Percentiles rank a stretch among this genome's conserved stretches.
These are phyloP conservation scores for Drosophila pallidifrons DNA, from an alignment of 1,140 invertebrate genomes.

Conservation along the genomic window DNA sequence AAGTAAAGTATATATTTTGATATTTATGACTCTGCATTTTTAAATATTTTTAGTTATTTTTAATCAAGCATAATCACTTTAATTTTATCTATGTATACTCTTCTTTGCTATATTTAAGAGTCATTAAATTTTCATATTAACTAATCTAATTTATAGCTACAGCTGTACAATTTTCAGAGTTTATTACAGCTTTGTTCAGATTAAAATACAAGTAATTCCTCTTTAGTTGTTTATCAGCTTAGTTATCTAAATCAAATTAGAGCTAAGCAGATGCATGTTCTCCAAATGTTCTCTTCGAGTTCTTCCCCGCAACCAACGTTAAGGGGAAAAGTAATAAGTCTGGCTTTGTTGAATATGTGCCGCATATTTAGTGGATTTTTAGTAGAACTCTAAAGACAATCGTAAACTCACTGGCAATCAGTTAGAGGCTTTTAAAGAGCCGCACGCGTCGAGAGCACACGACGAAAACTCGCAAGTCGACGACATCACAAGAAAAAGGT, in stretches of 20 bases:
- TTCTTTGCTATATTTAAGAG: too few species aligned
- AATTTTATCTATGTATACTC: too few species aligned
- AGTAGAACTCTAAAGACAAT: constrained; percentile 26
- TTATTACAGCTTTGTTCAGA: neutral
- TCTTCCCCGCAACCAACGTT: too few species aligned
- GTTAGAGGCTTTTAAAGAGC: constrained; percentile 45
- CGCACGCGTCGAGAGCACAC: constrained; percentile 72
- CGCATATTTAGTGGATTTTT: constrained; percentile 21
- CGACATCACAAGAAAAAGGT: constrained; percentile 62
- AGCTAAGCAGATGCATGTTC: neutral
- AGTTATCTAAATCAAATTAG: neutral
- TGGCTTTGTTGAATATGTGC: neutral
- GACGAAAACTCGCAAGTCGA: constrained; percentile 28
- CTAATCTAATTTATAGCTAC: too few species aligned
- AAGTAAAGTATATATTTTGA: too few species aligned
- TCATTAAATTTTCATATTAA: too few species aligned
- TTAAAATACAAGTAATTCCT: neutral
- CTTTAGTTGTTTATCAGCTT: neutral
- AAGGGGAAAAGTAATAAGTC: constrained; percentile 4
- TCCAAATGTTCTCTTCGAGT: neutral
- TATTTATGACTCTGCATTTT: too few species aligned
- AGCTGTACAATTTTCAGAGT: neutral
- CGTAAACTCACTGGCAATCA: constrained; percentile 34
- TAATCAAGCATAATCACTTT: too few species aligned
- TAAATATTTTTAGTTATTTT: too few species aligned